Base-by-base conservation (phyloP, 2,888 invertebrate species). In the Asteroscopus sphinx region DNA sequence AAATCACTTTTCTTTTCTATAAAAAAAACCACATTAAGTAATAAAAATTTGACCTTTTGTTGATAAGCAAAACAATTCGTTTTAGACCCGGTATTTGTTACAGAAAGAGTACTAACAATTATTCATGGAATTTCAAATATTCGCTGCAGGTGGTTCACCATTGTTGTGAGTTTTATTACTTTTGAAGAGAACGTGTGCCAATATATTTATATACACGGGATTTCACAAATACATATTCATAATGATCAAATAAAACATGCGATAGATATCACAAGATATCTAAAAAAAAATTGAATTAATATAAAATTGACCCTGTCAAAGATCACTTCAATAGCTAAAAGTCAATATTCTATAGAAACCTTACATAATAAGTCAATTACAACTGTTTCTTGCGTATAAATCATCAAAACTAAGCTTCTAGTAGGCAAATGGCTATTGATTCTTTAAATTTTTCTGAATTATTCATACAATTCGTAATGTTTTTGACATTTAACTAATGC, bases 251-350 rank as follows among this genome's bases (percentile, higher is more conserved):
- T 39, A 39, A 37, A 32, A 30, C 28, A 30, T 4, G 12, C 7
- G n/a, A 9, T 16, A 30, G 21, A 21, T 21, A 4, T 21, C 1
- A 32, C 6, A n/a, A n/a, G n/a, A n/a, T n/a, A n/a, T n/a, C n/a
- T n/a, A n/a, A n/a, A n/a, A n/a, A n/a, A n/a, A n/a, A 32, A 3
- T n/a, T 32, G 6, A 6, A 5, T 12, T 12, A 12, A 32, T 32
- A 9, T n/a, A 17, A 37, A 17, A 17, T n/a, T 4, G 3, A n/a
- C 3, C 1, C 1, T 9, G 16, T 17, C 36, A 46, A 46, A 58
- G 52, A 33, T 51, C 33, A 58, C 6, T 0, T 32, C 5, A 28
- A 61, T 28, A 42, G 12, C n/a, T 0, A 53, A 58, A 64, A 59
- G 37, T 37, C 66, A 59, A 30, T 12, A 47, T 17, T 42, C 16